These are phyloP conservation scores for Callionymus lyra DNA, from an alignment of 2,113 vertebrate genomes.

Conservation along the genomic window DNA sequence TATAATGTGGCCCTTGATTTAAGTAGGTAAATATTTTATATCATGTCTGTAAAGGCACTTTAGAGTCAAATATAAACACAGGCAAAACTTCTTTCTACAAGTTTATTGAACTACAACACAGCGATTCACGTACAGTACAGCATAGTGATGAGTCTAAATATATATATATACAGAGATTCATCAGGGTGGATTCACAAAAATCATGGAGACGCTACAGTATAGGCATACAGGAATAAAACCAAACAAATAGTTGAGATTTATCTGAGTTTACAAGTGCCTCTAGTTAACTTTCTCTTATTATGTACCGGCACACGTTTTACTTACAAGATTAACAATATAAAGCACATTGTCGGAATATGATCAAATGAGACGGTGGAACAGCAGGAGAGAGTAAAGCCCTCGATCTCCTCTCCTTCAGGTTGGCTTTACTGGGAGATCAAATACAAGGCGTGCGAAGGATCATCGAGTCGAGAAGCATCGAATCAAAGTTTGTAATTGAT, in stretches of 20 bases:
- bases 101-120: slow-evolving; percentile 64
- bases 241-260: slow-evolving; percentile 38
- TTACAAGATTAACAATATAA: slow-evolving; percentile 62
- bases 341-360: slow-evolving; percentile 55
- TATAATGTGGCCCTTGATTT: no score
- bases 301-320: slow-evolving; percentile 38
- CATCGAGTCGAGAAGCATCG: no score
- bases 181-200: slow-evolving; percentile 39
- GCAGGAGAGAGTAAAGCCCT: slow-evolving; percentile 42
- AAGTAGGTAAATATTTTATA: no score
- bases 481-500: no score
- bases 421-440: not conserved
- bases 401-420: slow-evolving; percentile 7
- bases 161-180: slow-evolving; percentile 51
- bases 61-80: not conserved
- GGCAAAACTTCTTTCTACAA: slow-evolving; percentile 45
- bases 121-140: slow-evolving; percentile 53
- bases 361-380: slow-evolving; percentile 44
- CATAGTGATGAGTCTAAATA: slow-evolving; percentile 44
- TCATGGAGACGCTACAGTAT: slow-evolving; percentile 46
- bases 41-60: no score
- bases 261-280: slow-evolving; percentile 12
- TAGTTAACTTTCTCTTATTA: slow-evolving; percentile 30
- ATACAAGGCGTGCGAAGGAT: no score
- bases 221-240: slow-evolving; percentile 50